These are phyloP conservation scores for Lithosia quadra DNA, from an alignment of 2,888 invertebrate genomes.

Conservation along the genomic window DNA sequence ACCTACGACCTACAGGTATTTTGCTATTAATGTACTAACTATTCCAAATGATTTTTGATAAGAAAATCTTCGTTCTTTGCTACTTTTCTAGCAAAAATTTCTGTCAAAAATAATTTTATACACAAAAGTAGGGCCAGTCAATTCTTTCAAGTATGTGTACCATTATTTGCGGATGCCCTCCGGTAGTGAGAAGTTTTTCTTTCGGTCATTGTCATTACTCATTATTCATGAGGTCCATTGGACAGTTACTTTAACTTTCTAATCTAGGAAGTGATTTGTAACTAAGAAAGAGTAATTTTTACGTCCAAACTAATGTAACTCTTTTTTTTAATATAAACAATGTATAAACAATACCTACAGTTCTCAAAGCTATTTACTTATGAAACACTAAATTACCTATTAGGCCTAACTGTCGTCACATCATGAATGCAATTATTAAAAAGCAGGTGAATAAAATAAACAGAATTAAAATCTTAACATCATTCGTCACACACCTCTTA, in stretches of 20 bases:
- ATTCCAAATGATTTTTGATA: too few species aligned
- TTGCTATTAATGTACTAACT: too few species aligned
- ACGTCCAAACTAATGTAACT: not conserved
- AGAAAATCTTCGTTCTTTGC: too few species aligned
- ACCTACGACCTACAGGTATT: too few species aligned
- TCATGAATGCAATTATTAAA: too few species aligned
- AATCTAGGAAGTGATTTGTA: slow-evolving; percentile 9
- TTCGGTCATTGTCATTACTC: not conserved
- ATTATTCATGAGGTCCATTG: not conserved
- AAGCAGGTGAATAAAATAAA: too few species aligned
- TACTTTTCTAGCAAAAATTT: too few species aligned
- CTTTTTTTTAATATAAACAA: not conserved
- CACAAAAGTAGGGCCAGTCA: not conserved
- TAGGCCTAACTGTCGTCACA: too few species aligned
- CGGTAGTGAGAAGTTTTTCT: not conserved
- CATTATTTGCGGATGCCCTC: not conserved
- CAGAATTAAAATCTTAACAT: too few species aligned
- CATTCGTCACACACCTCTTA: too few species aligned
- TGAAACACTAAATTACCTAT: not conserved
- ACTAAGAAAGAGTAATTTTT: slow-evolving; percentile 5
- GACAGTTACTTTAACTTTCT: slow-evolving; percentile 7
- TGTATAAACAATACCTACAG: not conserved
- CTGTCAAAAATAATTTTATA: too few species aligned
- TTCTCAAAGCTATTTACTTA: slow-evolving; percentile 5
- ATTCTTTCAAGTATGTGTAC: not conserved